These are phyloP conservation scores for Gonocerus acuteangulatus DNA, from an alignment of 2,888 invertebrate genomes.

Conservation along the genomic window DNA sequence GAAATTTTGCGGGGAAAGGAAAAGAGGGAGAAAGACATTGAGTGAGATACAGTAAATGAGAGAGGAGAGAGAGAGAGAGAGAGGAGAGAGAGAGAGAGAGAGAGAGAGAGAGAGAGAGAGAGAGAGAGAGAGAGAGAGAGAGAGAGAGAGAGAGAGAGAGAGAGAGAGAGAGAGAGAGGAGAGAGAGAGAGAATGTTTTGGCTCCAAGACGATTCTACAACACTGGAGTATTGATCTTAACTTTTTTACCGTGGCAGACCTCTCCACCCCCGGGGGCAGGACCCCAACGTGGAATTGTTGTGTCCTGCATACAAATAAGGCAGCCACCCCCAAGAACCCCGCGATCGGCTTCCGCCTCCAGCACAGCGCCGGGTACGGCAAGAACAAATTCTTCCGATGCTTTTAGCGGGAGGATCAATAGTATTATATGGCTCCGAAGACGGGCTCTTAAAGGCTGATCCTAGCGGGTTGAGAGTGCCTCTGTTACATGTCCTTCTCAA, in stretches of 20 bases:
- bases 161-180: conserved; percentile 31
- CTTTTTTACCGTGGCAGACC: conserved; percentile 35
- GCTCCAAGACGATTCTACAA: conserved; percentile 28
- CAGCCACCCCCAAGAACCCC: conserved; percentile 34
- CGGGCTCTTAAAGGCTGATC: too few species aligned
- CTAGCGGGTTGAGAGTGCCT: too few species aligned
- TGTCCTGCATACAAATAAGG: conserved; percentile 42
- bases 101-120: conserved; percentile 25
- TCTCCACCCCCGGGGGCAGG: conserved; percentile 27
- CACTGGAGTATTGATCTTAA: conserved; percentile 37
- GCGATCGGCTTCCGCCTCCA: not conserved
- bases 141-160: conserved; percentile 13
- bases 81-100: conserved; percentile 7
- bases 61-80: conserved; percentile 26
- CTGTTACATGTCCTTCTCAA: not conserved
- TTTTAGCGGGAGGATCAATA: conserved; percentile 16
- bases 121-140: conserved; percentile 19
- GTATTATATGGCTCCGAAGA: conserved; percentile 1
- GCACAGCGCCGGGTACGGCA: not conserved
- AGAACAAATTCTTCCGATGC: conserved; percentile 23
- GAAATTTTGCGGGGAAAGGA: conserved; percentile 16
- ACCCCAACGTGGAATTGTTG: conserved; percentile 40
- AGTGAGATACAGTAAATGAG: conserved; percentile 23
- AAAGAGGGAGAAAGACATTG: conserved; percentile 7
- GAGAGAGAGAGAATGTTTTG: conserved; percentile 16